A percentile compares a stretch with the other conserved stretches of the same genome.
Evolutionary conservation across 2,113 vertebrate species (phyloP).

Genomic region (Aspidoscelis tigris): DNA sequence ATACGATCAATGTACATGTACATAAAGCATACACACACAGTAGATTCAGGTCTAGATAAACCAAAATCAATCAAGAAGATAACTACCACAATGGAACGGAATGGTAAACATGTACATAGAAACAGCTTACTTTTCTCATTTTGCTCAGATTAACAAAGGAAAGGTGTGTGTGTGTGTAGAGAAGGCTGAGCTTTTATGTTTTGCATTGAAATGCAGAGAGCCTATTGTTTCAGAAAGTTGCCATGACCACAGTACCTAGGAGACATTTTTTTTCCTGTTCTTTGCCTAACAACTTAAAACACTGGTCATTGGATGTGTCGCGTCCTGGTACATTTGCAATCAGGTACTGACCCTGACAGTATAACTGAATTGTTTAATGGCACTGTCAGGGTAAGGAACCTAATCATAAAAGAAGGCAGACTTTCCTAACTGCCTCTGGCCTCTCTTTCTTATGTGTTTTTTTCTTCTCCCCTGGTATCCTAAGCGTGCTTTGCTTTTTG

Average conservation of each 20-base stretch:
- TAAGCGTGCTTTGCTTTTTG: rapidly evolving
- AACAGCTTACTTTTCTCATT: slow-evolving; percentile 17
- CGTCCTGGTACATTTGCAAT: slow-evolving; percentile 2
- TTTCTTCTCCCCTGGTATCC: slow-evolving; percentile 16
- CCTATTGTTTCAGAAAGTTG: slow-evolving; percentile 12
- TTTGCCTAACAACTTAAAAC: slow-evolving; percentile 5
- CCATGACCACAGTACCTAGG: not conserved
- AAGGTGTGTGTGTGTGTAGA: not conserved
- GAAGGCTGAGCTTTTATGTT: slow-evolving; percentile 1
- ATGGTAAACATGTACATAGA: too few species aligned
- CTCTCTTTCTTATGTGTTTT: slow-evolving; percentile 6
- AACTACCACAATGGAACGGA: too few species aligned
- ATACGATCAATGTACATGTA: too few species aligned
- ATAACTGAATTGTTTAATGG: not conserved
- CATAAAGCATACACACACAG: too few species aligned
- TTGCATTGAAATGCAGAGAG: slow-evolving; percentile 18
- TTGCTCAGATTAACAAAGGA: not conserved
- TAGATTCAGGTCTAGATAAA: too few species aligned
- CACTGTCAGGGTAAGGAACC: not conserved
- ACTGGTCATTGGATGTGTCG: not conserved
- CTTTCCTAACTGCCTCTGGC: slow-evolving; percentile 7
- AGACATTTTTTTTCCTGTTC: not conserved
- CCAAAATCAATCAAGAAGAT: too few species aligned
- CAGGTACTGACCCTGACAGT: slow-evolving; percentile 40
- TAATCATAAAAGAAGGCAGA: slow-evolving; percentile 13